Evolutionary conservation across 1,140 invertebrate species (phyloP), one percentile per base, ranked within the genome.

Genomic region (Piezodorus guildinii): DNA sequence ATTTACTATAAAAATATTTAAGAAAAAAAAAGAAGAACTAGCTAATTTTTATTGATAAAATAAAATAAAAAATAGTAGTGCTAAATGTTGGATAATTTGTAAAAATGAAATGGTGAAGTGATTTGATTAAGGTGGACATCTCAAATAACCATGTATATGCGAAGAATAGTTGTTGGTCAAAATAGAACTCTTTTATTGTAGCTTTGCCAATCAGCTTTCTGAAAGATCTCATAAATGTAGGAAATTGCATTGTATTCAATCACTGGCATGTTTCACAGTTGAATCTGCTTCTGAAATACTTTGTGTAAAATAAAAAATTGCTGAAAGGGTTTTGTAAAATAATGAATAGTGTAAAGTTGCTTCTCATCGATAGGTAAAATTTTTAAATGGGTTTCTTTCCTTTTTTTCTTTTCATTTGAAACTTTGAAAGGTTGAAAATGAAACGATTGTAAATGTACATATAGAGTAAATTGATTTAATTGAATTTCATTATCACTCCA

Each of bases 401-500:
- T 6, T 51, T 23, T 51, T 12, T 51, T 9, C 12, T 51, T 4
- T 51, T 17, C 49, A 19, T 51, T 51, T 51, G 6, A 51, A 19
- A 51, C 17, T 51, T 17, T 51, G 49, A 17, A 60, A 39, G 58
- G 3, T 23, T 25, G 23, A 56, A 23, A 21, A 25, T 23, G 17
- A 56, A 56, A 23, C 27, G 52, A 23, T 23, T 56, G 23, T 23
- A 56, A 27, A 23, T 56, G 52, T 56, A 56, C 15, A 56, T 56
- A 56, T 56, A 56, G 9, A 25, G 4, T 12, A 60, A 60, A 60
- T 14, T 60, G 49, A 51, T 5, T 60, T 34, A 60, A 39, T 60
- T 45, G 61, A 62, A 59, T 54, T 43, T 68, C 66, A 66, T 70
- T 63, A 63, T 75, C 74, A 74, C 73, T 74, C 71, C 71, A 71